phyloP scores from a whole-genome alignment of 2,888 invertebrate genomes.

The Pimpla rufipes region DNA sequence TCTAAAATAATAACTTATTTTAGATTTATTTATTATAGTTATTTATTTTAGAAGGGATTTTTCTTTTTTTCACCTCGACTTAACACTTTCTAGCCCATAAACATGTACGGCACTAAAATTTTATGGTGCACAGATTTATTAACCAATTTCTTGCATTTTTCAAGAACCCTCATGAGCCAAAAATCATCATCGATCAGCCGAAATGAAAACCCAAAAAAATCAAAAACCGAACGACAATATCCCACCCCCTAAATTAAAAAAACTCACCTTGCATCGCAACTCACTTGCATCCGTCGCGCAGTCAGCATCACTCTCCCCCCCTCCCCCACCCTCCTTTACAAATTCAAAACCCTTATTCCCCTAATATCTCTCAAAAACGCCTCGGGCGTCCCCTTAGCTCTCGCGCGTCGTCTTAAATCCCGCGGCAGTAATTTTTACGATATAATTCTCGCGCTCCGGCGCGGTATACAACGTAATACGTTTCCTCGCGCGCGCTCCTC shows the following conservation, averaged over 20 bases:
- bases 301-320: background rate
- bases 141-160: too few species aligned
- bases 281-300: background rate
- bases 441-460: constrained; percentile 18
- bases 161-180: too few species aligned
- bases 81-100: too few species aligned
- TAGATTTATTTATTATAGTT: too few species aligned
- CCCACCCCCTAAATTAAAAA: background rate
- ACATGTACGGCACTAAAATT: too few species aligned
- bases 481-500: constrained; percentile 42
- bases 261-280: background rate
- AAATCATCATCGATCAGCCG: too few species aligned
- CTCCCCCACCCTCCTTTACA: background rate
- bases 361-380: background rate
- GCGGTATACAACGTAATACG: constrained; percentile 34
- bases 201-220: too few species aligned
- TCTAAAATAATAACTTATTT: too few species aligned
- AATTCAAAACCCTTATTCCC: background rate
- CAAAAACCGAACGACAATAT: too few species aligned
- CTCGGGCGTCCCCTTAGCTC: background rate
- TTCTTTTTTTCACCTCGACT: too few species aligned
- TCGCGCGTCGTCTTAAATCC: constrained; percentile 24
- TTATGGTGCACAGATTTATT: too few species aligned
- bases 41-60: too few species aligned
- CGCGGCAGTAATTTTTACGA: constrained; percentile 31